phyloP scores from a whole-genome alignment of 2,113 vertebrate genomes.

The Corvus cornix region DNA sequence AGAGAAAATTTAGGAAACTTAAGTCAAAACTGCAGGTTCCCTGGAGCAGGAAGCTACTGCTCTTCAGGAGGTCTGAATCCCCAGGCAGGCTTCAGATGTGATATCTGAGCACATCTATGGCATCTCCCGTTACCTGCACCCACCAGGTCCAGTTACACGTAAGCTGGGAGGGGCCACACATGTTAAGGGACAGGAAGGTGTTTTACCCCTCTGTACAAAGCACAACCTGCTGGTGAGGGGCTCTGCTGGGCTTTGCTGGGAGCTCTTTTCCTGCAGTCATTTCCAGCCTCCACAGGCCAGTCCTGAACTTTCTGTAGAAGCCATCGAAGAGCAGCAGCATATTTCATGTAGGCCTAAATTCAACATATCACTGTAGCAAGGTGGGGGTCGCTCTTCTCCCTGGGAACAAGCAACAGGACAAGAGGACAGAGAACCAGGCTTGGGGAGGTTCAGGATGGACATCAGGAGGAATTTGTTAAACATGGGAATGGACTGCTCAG shows the following conservation, averaged over 20 bases:
- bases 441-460: not conserved
- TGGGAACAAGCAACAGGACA: rapidly evolving
- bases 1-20: not conserved
- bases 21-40: not conserved
- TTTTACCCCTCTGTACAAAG: not conserved
- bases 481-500: not conserved
- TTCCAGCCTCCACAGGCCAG: not conserved
- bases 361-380: not conserved
- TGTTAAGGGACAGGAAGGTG: not conserved
- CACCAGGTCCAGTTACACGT: not conserved
- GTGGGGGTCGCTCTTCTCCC: too few relatives aligned
- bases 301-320: not conserved
- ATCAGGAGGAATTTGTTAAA: not conserved
- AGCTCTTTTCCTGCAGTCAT: not conserved
- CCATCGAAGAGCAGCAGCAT: not conserved
- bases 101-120: not conserved
- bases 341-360: not conserved
- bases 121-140: not conserved
- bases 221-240: not conserved
- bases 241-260: not conserved
- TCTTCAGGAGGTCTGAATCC: not conserved
- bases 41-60: not conserved
- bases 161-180: not conserved
- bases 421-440: not conserved
- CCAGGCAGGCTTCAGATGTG: not conserved